Conservation (phyloP, 2,113 vertebrate species). For the Gorilla gorilla region DNA sequence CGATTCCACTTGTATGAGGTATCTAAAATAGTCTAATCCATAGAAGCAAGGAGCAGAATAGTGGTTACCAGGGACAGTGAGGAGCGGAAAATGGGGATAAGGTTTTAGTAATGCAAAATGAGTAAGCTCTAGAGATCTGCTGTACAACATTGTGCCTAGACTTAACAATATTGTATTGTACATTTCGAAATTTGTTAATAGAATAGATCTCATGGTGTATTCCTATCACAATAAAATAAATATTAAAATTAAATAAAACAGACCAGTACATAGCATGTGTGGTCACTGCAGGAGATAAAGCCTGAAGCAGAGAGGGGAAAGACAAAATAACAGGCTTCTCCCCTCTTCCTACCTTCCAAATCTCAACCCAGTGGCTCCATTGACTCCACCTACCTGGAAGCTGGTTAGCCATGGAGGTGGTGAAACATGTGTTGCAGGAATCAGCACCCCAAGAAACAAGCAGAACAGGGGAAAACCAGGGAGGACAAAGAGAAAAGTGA, state of each 20-base stretch:
- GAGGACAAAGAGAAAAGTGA: neutral
- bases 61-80: neutral
- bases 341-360: neutral
- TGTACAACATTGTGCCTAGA: neutral
- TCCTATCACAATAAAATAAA: neutral
- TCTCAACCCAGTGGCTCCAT: neutral
- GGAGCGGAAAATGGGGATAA: neutral
- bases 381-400: neutral
- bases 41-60: neutral
- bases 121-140: neutral
- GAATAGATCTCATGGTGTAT: neutral
- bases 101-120: neutral
- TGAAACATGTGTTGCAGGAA: neutral
- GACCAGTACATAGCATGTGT: neutral
- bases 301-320: neutral
- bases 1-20: neutral
- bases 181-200: neutral
- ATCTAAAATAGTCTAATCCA: neutral
- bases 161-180: neutral
- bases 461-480: neutral
- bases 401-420: neutral
- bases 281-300: neutral
- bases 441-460: neutral
- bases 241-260: neutral
- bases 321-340: neutral